A percentile compares a stretch with the other conserved stretches of the same genome.
phyloP scores from a whole-genome alignment of 2,113 vertebrate species.

The Petaurus breviceps region DNA sequence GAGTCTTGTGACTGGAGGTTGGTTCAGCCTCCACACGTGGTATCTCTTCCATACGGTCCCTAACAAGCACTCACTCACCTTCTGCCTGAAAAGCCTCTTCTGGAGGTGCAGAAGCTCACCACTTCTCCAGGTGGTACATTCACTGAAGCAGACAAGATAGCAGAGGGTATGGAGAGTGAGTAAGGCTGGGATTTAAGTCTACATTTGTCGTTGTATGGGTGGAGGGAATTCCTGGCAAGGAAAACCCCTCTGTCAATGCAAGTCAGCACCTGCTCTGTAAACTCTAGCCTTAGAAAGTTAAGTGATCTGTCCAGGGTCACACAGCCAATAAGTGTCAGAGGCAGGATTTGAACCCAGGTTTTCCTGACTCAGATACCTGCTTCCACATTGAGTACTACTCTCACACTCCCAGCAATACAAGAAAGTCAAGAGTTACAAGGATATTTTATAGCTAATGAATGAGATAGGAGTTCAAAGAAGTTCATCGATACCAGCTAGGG shows the following conservation, averaged over 20 bases:
- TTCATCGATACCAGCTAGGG: no score
- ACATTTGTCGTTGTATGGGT: background rate
- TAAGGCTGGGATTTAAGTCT: background rate
- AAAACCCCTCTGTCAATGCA: background rate
- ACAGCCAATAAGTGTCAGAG: no score
- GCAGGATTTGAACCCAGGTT: no score
- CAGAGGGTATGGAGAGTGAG: background rate
- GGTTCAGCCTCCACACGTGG: background rate
- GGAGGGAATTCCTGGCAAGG: background rate
- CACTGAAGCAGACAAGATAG: background rate
- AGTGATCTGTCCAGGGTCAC: no score
- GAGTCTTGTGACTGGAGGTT: background rate
- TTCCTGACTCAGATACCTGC: no score
- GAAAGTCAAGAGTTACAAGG: no score
- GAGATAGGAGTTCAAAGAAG: no score
- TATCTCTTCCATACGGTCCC: background rate
- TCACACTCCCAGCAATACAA: no score
- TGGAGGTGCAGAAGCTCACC: background rate
- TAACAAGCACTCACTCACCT: background rate
- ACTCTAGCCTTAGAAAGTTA: background rate
- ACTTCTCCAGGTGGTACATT: background rate
- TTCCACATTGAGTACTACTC: no score
- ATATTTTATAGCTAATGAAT: no score
- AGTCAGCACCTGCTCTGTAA: background rate
- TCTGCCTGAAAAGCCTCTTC: background rate